phyloP scores from a whole-genome alignment of 2,113 vertebrate species.

The Centropus bengalensis region DNA sequence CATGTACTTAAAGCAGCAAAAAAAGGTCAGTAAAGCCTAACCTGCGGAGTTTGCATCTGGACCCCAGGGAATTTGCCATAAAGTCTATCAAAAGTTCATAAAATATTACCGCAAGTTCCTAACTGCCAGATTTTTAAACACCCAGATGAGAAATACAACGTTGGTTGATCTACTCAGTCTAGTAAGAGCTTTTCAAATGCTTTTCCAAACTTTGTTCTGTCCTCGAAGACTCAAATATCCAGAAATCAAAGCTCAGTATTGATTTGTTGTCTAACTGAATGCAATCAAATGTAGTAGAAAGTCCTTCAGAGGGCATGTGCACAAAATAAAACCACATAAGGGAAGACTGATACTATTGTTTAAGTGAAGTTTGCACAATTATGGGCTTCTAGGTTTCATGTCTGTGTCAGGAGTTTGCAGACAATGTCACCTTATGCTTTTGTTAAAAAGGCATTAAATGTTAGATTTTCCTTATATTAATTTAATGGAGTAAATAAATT shows the following conservation, averaged over 20 bases:
- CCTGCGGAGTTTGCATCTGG: background rate
- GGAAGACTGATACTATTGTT: background rate
- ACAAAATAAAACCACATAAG: background rate
- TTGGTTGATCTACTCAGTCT: background rate
- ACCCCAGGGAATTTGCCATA: background rate
- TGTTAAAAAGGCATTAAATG: background rate
- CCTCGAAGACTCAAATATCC: background rate
- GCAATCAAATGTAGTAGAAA: background rate
- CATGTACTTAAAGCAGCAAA: background rate
- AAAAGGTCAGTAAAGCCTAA: background rate
- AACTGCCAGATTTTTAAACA: background rate
- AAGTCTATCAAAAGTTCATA: background rate
- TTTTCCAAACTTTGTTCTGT: background rate
- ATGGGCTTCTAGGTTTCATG: background rate
- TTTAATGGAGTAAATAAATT: background rate
- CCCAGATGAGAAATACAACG: background rate
- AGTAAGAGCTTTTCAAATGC: background rate
- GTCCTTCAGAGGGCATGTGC: background rate
- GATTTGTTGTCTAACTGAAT: background rate
- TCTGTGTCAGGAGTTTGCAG: background rate
- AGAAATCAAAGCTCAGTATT: background rate
- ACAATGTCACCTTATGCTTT: background rate
- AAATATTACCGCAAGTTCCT: background rate
- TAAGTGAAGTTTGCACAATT: background rate
- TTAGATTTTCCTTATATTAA: background rate